Evolutionary conservation across 64 coral and sea anemone genomes (phyloP).

Genomic region (Dendronephthya gigantea): DNA sequence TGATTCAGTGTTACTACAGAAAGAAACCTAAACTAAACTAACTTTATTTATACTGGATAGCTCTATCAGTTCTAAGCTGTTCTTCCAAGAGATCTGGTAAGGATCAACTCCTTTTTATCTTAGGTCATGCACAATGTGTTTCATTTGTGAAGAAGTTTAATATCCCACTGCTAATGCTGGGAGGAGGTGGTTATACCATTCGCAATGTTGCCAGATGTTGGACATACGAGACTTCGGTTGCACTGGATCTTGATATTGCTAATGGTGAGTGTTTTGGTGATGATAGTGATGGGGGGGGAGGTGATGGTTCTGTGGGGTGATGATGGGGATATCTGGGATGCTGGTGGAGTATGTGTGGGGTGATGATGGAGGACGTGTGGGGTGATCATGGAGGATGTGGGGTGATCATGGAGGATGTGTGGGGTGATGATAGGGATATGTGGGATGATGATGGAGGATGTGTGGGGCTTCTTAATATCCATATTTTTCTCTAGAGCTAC

Average conservation of each 20-base stretch:
- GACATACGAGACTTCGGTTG: slow-evolving; percentile 84
- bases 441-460: no score
- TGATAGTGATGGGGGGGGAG: not conserved
- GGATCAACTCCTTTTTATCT: not conserved
- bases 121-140: slow-evolving; percentile 94
- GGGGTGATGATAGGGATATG: no score
- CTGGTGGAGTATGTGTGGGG: no score
- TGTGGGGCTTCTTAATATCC: no score
- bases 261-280: slow-evolving; percentile 49
- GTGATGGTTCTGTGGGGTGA: not conserved
- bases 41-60: no score
- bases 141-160: slow-evolving; percentile 81
- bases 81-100: no score
- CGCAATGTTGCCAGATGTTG: slow-evolving; percentile 93
- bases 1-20: no score
- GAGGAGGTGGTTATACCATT: slow-evolving; percentile 94
- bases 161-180: slow-evolving; percentile 74
- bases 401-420: no score
- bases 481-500: slow-evolving; percentile 48
- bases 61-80: no score
- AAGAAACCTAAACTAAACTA: no score
- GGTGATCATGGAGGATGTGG: no score
- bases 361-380: no score
- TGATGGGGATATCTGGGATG: not conserved
- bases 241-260: slow-evolving; percentile 90